Base-by-base conservation (phyloP, 2,888 invertebrate species). In the Standfussiana lucernea region DNA sequence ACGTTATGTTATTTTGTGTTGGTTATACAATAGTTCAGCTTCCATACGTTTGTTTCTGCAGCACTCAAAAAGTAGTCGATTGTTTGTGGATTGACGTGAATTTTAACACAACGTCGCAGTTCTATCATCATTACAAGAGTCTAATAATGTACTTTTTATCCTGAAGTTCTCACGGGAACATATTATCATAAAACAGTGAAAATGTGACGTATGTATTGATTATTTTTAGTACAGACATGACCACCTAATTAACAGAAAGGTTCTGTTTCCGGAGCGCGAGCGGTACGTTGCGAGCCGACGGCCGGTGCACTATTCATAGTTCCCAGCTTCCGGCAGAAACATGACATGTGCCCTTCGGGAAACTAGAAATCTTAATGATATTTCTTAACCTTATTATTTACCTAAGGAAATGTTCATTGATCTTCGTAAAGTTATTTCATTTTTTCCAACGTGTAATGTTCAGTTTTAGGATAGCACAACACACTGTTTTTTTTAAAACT, bases 281-380 rank as follows among this genome's bases (percentile, higher is more conserved):
- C 32, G 15, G 28, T 18, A 7, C 67, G 2, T 0, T 5, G 37
- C 24, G 6, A 3, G 72, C 73, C 74, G 45, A 6, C 74, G 74
- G 42, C n/a, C 47, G 2, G 7, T n/a, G 10, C 40, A 11, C 32
- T n/a, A 1, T 21, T 6, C 21, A 21, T 35, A 61, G 32, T 24
- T 28, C 24, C 6, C 32, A 75, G 75, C 40, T 75, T 50, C 75
- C 50, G 40, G 15, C 61, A 61, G 47, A 21, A 28, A 24, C 28
- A 40, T 21, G 47, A 15, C 32, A 62, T n/a, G n/a, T 40, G 35
- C 13, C 32, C 32, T 62, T n/a, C 18, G 18, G 32, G 4, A 28
- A 28, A 42, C n/a, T 35, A 21, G 4, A 11, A 24, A 40, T 37
- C n/a, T n/a, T n/a, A n/a, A n/a, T n/a, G n/a, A n/a, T n/a, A n/a